Evolutionary conservation across 1,140 invertebrate genomes (phyloP).

Genomic region (Penaeus vannamei): DNA sequence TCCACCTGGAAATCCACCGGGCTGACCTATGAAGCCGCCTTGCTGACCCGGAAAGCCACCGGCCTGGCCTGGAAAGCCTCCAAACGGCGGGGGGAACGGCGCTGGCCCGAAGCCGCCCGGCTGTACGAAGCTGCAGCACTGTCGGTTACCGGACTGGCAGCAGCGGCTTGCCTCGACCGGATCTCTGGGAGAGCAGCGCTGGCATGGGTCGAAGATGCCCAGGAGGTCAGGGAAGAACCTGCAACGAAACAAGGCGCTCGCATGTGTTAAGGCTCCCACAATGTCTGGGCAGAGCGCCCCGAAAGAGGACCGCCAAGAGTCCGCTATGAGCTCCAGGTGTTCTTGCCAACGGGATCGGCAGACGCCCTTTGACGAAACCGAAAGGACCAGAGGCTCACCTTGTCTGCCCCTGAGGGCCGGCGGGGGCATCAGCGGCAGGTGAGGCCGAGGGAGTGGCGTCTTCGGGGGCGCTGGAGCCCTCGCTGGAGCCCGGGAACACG

Average conservation of each 20-base stretch:
- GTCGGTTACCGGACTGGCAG: conserved; percentile 21
- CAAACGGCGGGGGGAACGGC: background rate
- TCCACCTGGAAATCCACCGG: background rate
- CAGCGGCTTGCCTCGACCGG: background rate
- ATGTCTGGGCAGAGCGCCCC: too few relatives aligned
- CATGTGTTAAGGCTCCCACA: too few relatives aligned
- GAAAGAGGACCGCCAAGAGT: too few relatives aligned
- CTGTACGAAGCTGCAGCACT: background rate
- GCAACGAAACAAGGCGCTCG: background rate
- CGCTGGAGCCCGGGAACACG: too few relatives aligned
- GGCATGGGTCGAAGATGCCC: background rate
- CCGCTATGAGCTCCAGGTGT: too few relatives aligned
- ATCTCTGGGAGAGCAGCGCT: conserved; percentile 25
- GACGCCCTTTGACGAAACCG: too few relatives aligned
- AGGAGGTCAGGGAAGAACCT: conserved; percentile 20
- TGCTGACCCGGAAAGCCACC: conserved; percentile 10
- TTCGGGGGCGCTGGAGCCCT: too few relatives aligned
- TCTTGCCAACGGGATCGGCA: too few relatives aligned
- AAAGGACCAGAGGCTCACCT: too few relatives aligned
- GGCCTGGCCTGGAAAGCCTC: background rate
- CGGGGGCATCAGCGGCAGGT: too few relatives aligned
- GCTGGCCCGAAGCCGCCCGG: background rate
- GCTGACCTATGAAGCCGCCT: background rate
- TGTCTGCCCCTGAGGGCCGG: too few relatives aligned
- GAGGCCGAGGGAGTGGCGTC: too few relatives aligned